Conservation (phyloP, 2,888 invertebrate species). For the Tribolium freemani region DNA sequence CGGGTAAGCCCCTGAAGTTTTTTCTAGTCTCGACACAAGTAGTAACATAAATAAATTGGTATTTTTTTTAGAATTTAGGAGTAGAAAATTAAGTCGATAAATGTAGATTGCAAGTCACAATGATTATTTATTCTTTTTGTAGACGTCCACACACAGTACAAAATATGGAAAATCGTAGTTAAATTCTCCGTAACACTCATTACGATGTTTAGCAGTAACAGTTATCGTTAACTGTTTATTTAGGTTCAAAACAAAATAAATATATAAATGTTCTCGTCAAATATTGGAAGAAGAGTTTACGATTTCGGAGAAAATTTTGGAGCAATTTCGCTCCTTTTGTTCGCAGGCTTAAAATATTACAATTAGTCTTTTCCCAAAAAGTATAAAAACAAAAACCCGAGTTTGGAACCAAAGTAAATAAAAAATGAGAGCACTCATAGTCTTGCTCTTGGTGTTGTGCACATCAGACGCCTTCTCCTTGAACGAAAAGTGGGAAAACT, state of each 20-base stretch:
- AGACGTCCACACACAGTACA: too few species aligned
- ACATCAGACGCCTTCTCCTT: background rate
- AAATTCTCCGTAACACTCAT: too few species aligned
- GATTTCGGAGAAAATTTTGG: background rate
- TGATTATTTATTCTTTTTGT: too few species aligned
- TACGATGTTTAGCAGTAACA: too few species aligned
- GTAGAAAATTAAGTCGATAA: too few species aligned
- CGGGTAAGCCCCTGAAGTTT: too few species aligned
- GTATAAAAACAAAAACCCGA: background rate
- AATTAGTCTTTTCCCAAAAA: background rate
- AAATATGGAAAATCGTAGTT: too few species aligned
- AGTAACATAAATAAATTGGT: too few species aligned
- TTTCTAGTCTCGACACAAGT: too few species aligned
- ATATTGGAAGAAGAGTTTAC: background rate
- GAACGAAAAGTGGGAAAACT: constrained; percentile 5
- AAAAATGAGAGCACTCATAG: background rate
- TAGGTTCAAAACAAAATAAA: background rate
- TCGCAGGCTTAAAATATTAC: background rate
- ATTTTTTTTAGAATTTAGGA: too few species aligned
- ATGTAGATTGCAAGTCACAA: too few species aligned
- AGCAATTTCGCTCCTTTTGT: background rate
- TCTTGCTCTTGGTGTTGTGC: background rate
- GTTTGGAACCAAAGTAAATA: background rate
- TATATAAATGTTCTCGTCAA: background rate
- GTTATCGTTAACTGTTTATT: too few species aligned